These are phyloP conservation scores for Oscheius myriophilus DNA, from an alignment of 2,888 invertebrate species.

Conservation along the genomic window DNA sequence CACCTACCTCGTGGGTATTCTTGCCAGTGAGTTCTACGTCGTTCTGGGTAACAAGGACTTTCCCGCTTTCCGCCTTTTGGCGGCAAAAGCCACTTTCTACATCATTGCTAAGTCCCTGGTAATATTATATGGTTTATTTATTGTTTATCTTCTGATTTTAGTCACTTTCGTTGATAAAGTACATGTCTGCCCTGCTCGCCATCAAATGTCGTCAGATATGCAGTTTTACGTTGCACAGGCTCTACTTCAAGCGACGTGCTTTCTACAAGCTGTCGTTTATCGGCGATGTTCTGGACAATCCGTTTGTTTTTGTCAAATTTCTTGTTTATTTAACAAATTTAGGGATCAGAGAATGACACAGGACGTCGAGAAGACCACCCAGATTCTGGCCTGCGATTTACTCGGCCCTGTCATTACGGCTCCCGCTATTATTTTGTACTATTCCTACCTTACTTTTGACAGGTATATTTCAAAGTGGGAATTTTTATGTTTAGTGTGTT, in stretches of 20 bases:
- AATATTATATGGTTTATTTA: constrained; percentile 26
- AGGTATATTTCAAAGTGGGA: constrained; percentile 69
- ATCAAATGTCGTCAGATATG: constrained; percentile 74
- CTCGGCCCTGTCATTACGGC: constrained; percentile 72
- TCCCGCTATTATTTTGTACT: constrained; percentile 76
- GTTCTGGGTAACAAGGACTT: constrained; percentile 72
- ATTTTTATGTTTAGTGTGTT: constrained; percentile 33
- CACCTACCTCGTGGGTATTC: constrained; percentile 75
- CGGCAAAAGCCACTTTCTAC: constrained; percentile 70
- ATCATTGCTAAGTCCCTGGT: constrained; percentile 69
- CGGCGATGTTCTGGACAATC: constrained; percentile 73
- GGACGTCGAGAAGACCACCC: constrained; percentile 75
- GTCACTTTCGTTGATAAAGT: constrained; percentile 73
- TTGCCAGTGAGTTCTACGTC: constrained; percentile 75
- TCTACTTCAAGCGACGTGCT: constrained; percentile 74
- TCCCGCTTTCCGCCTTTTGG: constrained; percentile 70
- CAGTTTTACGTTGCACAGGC: constrained; percentile 73
- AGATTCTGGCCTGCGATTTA: constrained; percentile 72
- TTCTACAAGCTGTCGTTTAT: constrained; percentile 74
- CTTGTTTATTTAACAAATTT: constrained; percentile 43
- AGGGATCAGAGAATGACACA: constrained; percentile 76
- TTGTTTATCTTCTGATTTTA: constrained; percentile 51
- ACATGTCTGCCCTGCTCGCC: constrained; percentile 73
- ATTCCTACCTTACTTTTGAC: constrained; percentile 74
- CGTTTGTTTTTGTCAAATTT: constrained; percentile 71